Evolutionary conservation across 1,140 invertebrate species (phyloP).

Genomic region (Acyrthosiphon pisum): DNA sequence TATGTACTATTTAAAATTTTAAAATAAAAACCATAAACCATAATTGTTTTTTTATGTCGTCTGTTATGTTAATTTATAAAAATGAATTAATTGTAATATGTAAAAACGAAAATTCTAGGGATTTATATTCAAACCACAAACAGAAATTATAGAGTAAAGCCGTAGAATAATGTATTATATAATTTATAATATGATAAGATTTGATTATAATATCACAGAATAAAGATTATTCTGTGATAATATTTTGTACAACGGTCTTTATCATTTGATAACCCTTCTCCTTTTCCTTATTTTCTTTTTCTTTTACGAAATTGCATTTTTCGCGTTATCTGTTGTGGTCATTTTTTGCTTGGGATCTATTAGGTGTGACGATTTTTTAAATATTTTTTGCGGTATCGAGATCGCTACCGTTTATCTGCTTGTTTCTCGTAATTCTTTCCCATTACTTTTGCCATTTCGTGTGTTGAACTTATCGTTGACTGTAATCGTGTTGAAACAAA

Average conservation of each 20-base stretch:
- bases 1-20: too few species aligned
- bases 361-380: slow-evolving; percentile 34
- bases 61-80: too few species aligned
- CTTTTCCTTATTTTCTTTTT: background rate
- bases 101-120: background rate
- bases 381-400: background rate
- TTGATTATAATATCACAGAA: background rate
- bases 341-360: slow-evolving; percentile 11
- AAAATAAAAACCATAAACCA: too few species aligned
- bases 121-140: background rate
- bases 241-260: background rate
- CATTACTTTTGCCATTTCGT: background rate
- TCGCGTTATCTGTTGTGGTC: slow-evolving; percentile 27
- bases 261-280: slow-evolving; percentile 40
- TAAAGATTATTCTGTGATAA: background rate
- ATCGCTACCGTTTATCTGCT: background rate
- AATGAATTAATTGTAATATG: too few species aligned
- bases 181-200: background rate
- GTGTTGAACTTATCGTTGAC: background rate
- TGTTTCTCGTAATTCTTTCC: background rate
- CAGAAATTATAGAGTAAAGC: background rate
- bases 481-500: background rate
- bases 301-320: slow-evolving; percentile 23
- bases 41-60: too few species aligned
- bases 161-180: too few species aligned